These are phyloP conservation scores for Sander vitreus DNA, from an alignment of 2,113 vertebrate genomes.

Conservation along the genomic window DNA sequence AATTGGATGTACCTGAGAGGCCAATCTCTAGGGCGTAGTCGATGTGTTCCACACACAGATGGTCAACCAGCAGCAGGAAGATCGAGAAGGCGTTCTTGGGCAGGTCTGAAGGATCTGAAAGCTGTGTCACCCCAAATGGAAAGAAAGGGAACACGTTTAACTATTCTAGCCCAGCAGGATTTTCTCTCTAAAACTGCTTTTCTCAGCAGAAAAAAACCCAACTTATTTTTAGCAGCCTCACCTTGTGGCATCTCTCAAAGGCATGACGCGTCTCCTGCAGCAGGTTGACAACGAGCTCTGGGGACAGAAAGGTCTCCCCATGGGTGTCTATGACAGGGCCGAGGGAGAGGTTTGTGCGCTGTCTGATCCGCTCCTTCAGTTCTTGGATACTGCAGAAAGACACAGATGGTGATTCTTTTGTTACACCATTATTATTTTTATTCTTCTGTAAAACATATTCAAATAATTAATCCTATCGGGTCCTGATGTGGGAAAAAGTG, in stretches of 20 bases:
- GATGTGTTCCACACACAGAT: slow-evolving; percentile 98
- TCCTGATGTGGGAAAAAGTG: neutral
- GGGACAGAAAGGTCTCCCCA: slow-evolving; percentile 96
- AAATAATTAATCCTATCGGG: neutral
- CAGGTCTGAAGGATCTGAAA: slow-evolving; percentile 97
- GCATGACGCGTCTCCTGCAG: slow-evolving; percentile 98
- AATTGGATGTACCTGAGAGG: slow-evolving; percentile 89
- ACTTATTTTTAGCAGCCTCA: slow-evolving; percentile 68
- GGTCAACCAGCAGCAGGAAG: slow-evolving; percentile 97
- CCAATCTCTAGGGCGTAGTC: slow-evolving; percentile 99
- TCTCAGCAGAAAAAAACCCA: neutral
- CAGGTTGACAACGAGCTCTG: slow-evolving; percentile 98
- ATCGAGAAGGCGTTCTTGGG: slow-evolving; percentile 98
- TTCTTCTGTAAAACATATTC: neutral
- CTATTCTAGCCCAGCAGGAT: neutral
- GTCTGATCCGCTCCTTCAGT: slow-evolving; percentile 96
- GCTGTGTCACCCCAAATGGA: slow-evolving; percentile 81
- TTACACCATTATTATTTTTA: neutral
- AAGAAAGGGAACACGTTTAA: neutral
- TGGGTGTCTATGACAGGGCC: slow-evolving; percentile 98
- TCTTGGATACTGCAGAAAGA: slow-evolving; percentile 92
- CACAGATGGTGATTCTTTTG: neutral
- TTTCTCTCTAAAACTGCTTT: neutral
- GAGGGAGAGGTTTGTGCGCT: slow-evolving; percentile 93
- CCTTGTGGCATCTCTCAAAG: slow-evolving; percentile 98